Evolutionary conservation across 2,113 vertebrate genomes (phyloP), one percentile per base, ranked within the genome.

Genomic region (Chelonoidis abingdonii): DNA sequence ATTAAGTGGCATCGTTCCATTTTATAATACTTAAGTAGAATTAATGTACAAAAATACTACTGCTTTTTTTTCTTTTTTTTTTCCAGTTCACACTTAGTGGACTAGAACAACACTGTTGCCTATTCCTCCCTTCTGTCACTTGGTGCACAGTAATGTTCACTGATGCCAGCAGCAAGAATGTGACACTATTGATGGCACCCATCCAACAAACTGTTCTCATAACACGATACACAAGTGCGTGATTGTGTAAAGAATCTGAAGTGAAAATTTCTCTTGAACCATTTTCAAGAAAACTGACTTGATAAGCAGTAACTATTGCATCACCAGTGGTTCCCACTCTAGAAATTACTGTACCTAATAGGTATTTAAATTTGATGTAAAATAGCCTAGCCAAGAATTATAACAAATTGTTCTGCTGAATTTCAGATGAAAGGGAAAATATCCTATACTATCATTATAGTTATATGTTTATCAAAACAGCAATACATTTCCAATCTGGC

Each of bases 151-250:
- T 44, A 29, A 93, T 8, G 25, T 86, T 89, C 35, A 80, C 41
- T n/a, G 56, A 82, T 90, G 87, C 89, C 89, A 92, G 78, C 35
- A 91, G 53, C 22, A 89, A 29, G 75, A 85, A 97, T 59, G 52
- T 78, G 80, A 93, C 80, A 47, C 14, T 86, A 35, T 52, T 89
- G 56, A 54, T 38, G 83, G 13, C 8, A 89, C 31, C 16, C 93
- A 90, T 87, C n/a, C 83, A 95, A 19, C 82, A 62, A 90, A 88
- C 85, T 57, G 88, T 17, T 80, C 90, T n/a, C 6, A 5, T 17
- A 90, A 89, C 29, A 94, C n/a, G 81, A 92, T 81, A 41, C 25
- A 54, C 69, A 54, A 11, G 57, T 65, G 10, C 54, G 91, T 44
- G 31, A 91, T 25, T 75, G 89, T 21, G 6, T 72, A 29, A 92